A percentile compares a stretch with the other conserved stretches of the same genome.
These are phyloP conservation scores for Clavelina lepadiformis DNA, from an alignment of 23 tunicate species.

Conservation along the genomic window DNA sequence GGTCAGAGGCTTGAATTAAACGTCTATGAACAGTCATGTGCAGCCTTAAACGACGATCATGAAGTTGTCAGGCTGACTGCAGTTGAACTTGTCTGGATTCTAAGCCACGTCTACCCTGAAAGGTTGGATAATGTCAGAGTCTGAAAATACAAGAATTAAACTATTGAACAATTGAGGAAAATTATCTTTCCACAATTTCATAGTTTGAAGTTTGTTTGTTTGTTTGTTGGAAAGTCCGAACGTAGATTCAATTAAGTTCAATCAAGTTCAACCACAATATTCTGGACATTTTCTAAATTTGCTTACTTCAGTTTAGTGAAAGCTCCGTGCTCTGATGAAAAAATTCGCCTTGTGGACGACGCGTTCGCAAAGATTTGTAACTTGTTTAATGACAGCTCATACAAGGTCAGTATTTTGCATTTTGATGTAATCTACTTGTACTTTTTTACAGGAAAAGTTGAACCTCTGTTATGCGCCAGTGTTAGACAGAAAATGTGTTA, in stretches of 20 bases:
- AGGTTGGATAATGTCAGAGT: too few species aligned
- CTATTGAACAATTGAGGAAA: too few species aligned
- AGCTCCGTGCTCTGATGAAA: conserved; percentile 67
- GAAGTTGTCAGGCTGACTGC: conserved; percentile 63
- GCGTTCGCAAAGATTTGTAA: conserved; percentile 90
- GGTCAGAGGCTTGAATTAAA: conserved; percentile 60
- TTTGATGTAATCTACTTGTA: too few species aligned
- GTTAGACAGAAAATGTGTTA: too few species aligned
- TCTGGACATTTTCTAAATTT: background rate
- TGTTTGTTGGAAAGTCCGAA: background rate
- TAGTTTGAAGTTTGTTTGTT: background rate
- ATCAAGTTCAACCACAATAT: background rate
- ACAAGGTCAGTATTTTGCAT: conserved; percentile 48
- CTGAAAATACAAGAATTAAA: too few species aligned
- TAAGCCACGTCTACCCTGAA: conserved; percentile 81
- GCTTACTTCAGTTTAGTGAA: conserved; percentile 27
- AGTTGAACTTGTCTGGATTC: conserved; percentile 74
- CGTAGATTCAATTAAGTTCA: background rate
- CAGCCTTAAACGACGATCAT: conserved; percentile 69
- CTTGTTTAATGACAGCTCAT: conserved; percentile 87
- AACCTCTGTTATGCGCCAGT: too few species aligned
- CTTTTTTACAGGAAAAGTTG: too few species aligned
- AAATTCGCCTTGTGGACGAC: conserved; percentile 81
- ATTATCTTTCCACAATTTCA: too few species aligned
- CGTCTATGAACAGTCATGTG: conserved; percentile 73